Base-by-base conservation (phyloP, 1,140 invertebrate species). In the Rhyacophila brunnea region DNA sequence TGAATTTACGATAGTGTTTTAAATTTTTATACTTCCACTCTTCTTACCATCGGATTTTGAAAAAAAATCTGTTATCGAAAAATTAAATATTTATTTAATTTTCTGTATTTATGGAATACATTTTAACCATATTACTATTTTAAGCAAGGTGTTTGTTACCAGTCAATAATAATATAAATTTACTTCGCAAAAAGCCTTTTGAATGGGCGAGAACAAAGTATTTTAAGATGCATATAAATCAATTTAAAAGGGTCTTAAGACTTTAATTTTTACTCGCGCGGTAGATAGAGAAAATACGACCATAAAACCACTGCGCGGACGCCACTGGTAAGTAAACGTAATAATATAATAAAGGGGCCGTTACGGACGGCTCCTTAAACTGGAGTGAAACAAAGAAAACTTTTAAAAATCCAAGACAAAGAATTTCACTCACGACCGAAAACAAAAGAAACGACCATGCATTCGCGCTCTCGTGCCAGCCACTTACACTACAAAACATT, bases 361-460 rank as follows among this genome's bases (percentile, higher is more conserved):
- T 59, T 59, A 59, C 46, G 56, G 55, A 46, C 17, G 46, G 23
- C 45, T 52, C 61, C 56, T 58, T 51, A 59, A 64, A 56, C 56
- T 59, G 61, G 51, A 56, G 61, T 51, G 61, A 59, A 64, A 64
- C 61, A 64, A 64, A 64, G 61, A 64, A 64, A 59, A 64, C 61
- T 64, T 64, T 64, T 55, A 56, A 59, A 59, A 62, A 58, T 35
- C 55, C 34, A 55, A 58, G 55, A 62, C 60, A 62, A 62, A 62
- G 60, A 62, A 62, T 62, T 62, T 62, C 55, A 42, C 60, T 53
- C 50, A 58, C 44, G 54, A 46, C 11, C 5, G 1, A 20, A 48
- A 45, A 28, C 15, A 52, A 58, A 55, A 50, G 34, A 52, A 53
- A 48, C 28, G 35, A 6, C 40, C 19, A 38, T 17, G 44, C 18